A percentile compares a stretch with the other conserved stretches of the same genome.
Conservation (phyloP, 2,888 invertebrate genomes). For the Drosophila dives region DNA sequence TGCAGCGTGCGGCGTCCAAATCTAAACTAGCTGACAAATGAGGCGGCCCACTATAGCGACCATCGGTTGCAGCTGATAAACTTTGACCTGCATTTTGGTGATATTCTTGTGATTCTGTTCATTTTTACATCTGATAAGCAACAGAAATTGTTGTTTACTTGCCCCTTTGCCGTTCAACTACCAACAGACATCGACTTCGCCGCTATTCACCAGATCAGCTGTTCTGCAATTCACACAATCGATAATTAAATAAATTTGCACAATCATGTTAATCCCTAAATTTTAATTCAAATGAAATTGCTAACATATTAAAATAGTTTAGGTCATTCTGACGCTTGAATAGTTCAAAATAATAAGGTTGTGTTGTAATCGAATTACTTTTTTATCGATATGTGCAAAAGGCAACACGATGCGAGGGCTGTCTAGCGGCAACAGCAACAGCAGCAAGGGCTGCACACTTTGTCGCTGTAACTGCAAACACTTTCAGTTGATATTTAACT, state of each 20-base stretch:
- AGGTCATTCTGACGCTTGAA: background rate
- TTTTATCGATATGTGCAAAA: slow-evolving; percentile 15
- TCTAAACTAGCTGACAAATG: slow-evolving; percentile 33
- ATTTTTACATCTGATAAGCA: slow-evolving; percentile 36
- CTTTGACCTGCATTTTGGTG: slow-evolving; percentile 51
- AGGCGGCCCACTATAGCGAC: slow-evolving; percentile 7
- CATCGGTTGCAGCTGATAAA: slow-evolving; percentile 33
- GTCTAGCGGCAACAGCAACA: background rate
- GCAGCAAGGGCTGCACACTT: background rate
- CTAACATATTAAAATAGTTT: background rate
- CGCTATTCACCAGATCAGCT: slow-evolving; percentile 26
- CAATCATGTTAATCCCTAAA: background rate
- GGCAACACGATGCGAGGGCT: slow-evolving; percentile 12
- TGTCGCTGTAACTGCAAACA: slow-evolving; percentile 9
- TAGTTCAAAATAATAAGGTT: background rate
- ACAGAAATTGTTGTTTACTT: slow-evolving; percentile 40
- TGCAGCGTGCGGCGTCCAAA: slow-evolving; percentile 31
- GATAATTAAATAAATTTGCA: slow-evolving; percentile 11
- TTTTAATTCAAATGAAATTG: background rate
- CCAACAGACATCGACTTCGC: slow-evolving; percentile 1
- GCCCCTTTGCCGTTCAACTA: slow-evolving; percentile 13
- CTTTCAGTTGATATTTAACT: slow-evolving; percentile 57
- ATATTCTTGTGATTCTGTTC: slow-evolving; percentile 1
- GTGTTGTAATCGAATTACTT: slow-evolving; percentile 8
- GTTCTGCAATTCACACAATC: slow-evolving; percentile 22